These are phyloP conservation scores for Corticium candelabrum DNA, from an alignment of 37 sponge, comb jelly and placozoan species.

Conservation along the genomic window DNA sequence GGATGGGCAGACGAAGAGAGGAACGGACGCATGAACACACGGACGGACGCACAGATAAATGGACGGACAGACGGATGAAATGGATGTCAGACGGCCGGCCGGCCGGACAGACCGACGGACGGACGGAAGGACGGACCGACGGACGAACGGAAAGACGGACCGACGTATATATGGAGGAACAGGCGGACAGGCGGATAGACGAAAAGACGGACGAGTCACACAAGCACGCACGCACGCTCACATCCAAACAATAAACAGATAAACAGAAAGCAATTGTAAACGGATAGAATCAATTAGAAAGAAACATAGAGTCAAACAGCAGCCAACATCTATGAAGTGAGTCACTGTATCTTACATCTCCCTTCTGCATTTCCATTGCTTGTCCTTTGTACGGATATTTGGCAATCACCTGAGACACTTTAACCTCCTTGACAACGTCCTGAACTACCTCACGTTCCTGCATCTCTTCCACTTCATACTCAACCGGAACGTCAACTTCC, in stretches of 20 bases:
- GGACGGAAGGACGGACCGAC: too few species aligned
- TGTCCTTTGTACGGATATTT: constrained; percentile 63
- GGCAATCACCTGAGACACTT: constrained; percentile 57
- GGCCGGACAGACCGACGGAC: too few species aligned
- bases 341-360: constrained; percentile 52
- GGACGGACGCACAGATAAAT: too few species aligned
- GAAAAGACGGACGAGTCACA: too few species aligned
- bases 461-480: constrained; percentile 67
- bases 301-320: neutral
- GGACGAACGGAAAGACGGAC: too few species aligned
- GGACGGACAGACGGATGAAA: too few species aligned
- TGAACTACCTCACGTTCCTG: constrained; percentile 51
- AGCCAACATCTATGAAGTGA: too few species aligned
- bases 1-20: too few species aligned
- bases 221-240: neutral
- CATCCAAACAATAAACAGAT: neutral
- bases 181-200: too few species aligned
- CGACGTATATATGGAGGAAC: too few species aligned
- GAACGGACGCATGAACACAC: too few species aligned
- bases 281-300: neutral
- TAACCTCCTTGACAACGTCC: constrained; percentile 59
- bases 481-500: constrained; percentile 47
- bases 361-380: constrained; percentile 72
- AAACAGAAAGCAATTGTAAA: neutral
- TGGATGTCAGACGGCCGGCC: too few species aligned